Conservation (phyloP, 2,797 vertebrate species). For the Cichlasoma orientale region DNA sequence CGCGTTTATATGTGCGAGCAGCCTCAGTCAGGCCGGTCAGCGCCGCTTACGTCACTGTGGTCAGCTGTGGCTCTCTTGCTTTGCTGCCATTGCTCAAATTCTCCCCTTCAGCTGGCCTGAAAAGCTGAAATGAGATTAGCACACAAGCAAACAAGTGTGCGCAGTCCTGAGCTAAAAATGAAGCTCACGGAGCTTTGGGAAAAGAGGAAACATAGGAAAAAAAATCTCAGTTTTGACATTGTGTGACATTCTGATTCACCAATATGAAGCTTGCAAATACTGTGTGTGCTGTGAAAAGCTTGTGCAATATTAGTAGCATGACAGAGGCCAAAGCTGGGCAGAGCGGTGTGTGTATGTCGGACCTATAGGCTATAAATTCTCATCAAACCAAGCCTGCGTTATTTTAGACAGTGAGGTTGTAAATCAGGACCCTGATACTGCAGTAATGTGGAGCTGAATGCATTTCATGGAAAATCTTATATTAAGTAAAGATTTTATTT, state of each 20-base stretch:
- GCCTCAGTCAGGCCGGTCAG: constrained; percentile 35
- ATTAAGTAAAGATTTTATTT: neutral
- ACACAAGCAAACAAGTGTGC: constrained; percentile 51
- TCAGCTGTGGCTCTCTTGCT: constrained; percentile 67
- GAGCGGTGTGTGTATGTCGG: neutral
- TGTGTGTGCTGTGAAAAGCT: neutral
- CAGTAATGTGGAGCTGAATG: constrained; percentile 11
- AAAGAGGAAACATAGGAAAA: constrained; percentile 25
- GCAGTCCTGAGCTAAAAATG: constrained; percentile 60
- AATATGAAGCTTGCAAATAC: constrained; percentile 8
- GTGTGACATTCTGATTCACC: constrained; percentile 17
- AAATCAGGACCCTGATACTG: constrained; percentile 33
- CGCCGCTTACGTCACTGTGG: constrained; percentile 66
- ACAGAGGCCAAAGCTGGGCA: neutral
- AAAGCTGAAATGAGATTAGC: constrained; percentile 59
- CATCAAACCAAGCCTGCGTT: constrained; percentile 42
- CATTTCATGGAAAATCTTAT: constrained; percentile 15
- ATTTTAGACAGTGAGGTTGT: constrained; percentile 32
- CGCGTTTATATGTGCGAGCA: neutral
- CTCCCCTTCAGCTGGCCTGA: constrained; percentile 53
- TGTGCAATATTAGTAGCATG: neutral
- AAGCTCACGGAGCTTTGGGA: constrained; percentile 30
- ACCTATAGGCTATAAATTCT: constrained; percentile 33
- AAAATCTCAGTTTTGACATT: constrained; percentile 24
- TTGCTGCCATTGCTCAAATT: constrained; percentile 55